Evolutionary conservation across 2,113 vertebrate genomes (phyloP).

Genomic region (Rallus limicola): DNA sequence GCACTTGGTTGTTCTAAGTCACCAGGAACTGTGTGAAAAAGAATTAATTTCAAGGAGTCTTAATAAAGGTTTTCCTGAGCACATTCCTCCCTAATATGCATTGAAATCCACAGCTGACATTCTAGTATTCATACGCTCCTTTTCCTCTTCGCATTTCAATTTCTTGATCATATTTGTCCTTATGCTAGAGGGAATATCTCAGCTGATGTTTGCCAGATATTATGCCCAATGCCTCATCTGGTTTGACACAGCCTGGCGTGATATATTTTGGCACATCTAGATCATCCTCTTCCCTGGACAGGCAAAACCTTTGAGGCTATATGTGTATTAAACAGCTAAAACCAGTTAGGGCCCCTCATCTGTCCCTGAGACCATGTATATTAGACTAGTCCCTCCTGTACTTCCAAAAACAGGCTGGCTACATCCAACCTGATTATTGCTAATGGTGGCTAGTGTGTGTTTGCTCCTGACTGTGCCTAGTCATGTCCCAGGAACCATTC

Average conservation of each 20-base stretch:
- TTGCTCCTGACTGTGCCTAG: not conserved
- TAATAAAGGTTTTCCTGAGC: not conserved
- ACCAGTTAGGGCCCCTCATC: not conserved
- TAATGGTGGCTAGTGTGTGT: not conserved
- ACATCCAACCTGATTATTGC: not conserved
- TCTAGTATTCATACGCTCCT: not conserved
- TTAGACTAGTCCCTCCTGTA: not conserved
- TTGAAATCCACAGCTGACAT: not conserved
- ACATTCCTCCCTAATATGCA: not conserved
- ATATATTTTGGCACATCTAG: not conserved
- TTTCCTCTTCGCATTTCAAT: not conserved
- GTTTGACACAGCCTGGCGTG: not conserved
- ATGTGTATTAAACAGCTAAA: not conserved
- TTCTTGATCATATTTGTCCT: not conserved
- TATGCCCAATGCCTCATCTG: not conserved
- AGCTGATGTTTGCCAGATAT: not conserved
- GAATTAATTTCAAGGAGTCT: not conserved
- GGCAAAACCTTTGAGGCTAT: fast-evolving
- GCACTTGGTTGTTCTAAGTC: not conserved
- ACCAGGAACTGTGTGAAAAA: not conserved
- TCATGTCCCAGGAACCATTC: not conserved
- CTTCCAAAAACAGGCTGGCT: not conserved
- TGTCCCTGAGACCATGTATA: not conserved
- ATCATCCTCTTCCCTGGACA: not conserved
- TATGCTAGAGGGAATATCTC: not conserved